Conservation (phyloP, 2,888 invertebrate species). For the Plagodis dolabraria region DNA sequence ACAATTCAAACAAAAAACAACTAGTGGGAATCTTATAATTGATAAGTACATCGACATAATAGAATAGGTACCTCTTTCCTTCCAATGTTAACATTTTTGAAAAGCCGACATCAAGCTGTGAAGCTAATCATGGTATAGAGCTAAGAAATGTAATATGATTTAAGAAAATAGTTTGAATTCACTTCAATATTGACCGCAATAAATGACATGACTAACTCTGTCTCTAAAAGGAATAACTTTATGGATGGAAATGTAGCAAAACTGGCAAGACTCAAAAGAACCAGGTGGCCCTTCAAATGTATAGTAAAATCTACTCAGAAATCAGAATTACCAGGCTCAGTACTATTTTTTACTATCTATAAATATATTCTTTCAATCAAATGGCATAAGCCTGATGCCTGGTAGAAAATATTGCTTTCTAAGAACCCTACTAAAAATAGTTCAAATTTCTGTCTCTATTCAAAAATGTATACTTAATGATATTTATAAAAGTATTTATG, state of each 20-base stretch:
- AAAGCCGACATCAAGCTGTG: conserved; percentile 83
- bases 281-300: conserved; percentile 56
- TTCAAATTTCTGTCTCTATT: conserved; percentile 57
- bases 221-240: conserved; percentile 68
- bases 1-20: conserved; percentile 55
- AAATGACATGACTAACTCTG: conserved; percentile 67
- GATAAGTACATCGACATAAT: conserved; percentile 75
- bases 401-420: conserved; percentile 76
- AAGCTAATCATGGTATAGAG: conserved; percentile 74
- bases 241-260: conserved; percentile 80
- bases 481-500: conserved; percentile 42
- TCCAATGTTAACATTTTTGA: conserved; percentile 81
- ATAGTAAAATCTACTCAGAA: conserved; percentile 72
- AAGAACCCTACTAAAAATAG: conserved; percentile 77
- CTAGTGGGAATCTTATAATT: conserved; percentile 64
- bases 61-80: conserved; percentile 81
- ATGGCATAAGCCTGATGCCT: conserved; percentile 75
- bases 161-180: conserved; percentile 73
- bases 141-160: conserved; percentile 75
- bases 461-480: conserved; percentile 38
- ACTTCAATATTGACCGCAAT: conserved; percentile 66
- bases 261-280: conserved; percentile 77
- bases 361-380: conserved; percentile 59
- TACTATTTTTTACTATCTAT: conserved; percentile 72
- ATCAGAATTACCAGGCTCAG: conserved; percentile 71